A percentile compares a stretch with the other conserved stretches of the same genome.
Evolutionary conservation across 2,113 vertebrate species (phyloP).

Genomic region (Chroicocephalus ridibundus): DNA sequence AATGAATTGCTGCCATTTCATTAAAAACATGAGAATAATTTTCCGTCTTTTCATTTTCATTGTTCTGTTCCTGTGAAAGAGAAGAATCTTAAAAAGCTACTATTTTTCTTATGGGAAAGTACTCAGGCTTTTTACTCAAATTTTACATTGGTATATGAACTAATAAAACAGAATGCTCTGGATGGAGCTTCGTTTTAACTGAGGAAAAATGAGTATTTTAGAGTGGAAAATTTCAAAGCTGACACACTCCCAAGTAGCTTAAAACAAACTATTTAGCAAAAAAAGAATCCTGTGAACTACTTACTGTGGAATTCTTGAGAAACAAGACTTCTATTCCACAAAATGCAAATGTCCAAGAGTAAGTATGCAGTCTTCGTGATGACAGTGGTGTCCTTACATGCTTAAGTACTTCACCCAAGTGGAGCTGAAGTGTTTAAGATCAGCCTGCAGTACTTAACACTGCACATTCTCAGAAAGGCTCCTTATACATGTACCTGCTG

Average conservation of each 20-base stretch:
- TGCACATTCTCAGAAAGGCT: neutral
- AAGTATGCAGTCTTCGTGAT: neutral
- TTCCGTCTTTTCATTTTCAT: neutral
- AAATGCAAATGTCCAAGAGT: neutral
- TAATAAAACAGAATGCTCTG: neutral
- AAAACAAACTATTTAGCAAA: neutral
- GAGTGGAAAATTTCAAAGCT: neutral
- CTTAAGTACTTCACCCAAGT: neutral
- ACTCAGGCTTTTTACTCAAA: neutral
- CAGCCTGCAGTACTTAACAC: neutral
- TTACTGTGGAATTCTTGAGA: neutral
- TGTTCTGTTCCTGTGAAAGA: neutral
- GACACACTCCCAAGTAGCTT: neutral
- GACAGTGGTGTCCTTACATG: neutral
- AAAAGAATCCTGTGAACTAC: neutral
- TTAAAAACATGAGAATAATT: neutral
- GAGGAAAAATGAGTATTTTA: neutral
- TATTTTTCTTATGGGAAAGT: neutral
- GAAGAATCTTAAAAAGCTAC: neutral
- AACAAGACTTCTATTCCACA: neutral
- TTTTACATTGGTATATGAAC: neutral
- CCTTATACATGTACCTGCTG: neutral
- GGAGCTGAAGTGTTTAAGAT: neutral
- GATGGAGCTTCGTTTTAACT: neutral
- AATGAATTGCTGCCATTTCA: neutral